Conservation (phyloP, 2,888 invertebrate genomes). For the Alloplasta piceator region DNA sequence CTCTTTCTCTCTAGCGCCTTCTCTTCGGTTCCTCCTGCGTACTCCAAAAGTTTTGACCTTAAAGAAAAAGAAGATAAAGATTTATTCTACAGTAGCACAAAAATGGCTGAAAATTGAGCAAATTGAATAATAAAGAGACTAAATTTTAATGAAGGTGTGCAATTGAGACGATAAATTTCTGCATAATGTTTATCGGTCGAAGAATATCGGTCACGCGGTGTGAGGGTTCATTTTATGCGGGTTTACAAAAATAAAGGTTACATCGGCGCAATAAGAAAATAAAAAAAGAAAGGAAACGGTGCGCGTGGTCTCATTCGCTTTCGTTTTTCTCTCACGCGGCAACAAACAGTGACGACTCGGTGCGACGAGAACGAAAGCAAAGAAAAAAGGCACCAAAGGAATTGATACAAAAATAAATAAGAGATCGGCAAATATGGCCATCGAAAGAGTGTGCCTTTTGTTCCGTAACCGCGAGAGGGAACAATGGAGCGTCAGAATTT, state of each 20-base stretch:
- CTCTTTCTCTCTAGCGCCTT: too few relatives aligned
- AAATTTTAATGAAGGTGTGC: too few relatives aligned
- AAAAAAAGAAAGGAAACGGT: constrained; percentile 16
- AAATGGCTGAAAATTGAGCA: too few relatives aligned
- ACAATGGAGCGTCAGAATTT: constrained; percentile 65
- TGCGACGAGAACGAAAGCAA: constrained; percentile 51
- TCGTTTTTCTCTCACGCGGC: constrained; percentile 60
- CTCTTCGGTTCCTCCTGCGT: too few relatives aligned
- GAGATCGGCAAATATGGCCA: constrained; percentile 48
- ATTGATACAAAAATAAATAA: constrained; percentile 1
- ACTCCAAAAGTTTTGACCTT: too few relatives aligned
- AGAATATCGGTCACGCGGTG: too few relatives aligned
- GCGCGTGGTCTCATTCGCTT: constrained; percentile 56
- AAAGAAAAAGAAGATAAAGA: too few relatives aligned
- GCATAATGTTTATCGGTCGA: too few relatives aligned
- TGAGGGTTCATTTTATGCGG: too few relatives aligned
- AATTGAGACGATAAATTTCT: too few relatives aligned
- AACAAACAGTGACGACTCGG: constrained; percentile 42
- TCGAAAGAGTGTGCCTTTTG: constrained; percentile 61
- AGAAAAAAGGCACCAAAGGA: constrained; percentile 23
- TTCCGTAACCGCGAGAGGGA: constrained; percentile 60
- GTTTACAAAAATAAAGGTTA: not conserved
- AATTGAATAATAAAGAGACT: too few relatives aligned
- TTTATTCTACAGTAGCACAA: too few relatives aligned
- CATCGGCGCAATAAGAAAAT: constrained; percentile 23